These are phyloP conservation scores for Yasuhikotakia modesta DNA, from an alignment of 2,797 vertebrate species.

Conservation along the genomic window DNA sequence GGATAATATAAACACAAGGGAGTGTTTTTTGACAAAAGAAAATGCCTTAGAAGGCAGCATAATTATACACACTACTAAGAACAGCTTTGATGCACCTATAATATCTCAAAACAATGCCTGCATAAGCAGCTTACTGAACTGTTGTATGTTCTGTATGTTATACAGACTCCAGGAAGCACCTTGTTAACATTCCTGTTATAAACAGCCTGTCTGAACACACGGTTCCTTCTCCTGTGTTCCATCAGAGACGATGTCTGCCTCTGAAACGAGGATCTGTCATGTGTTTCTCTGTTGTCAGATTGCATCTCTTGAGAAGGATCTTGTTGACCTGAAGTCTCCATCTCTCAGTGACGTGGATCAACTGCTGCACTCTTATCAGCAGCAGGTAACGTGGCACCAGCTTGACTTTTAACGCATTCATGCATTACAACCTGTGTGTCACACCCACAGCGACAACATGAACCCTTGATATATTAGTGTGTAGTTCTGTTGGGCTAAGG, in stretches of 20 bases:
- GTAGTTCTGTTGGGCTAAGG: too few species aligned
- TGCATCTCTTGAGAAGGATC: conserved; percentile 84
- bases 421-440: conserved; percentile 2
- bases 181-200: conserved; percentile 27
- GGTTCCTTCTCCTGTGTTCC: not conserved
- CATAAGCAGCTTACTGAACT: conserved; percentile 5
- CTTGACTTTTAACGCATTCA: too few species aligned
- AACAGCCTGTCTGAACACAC: not conserved
- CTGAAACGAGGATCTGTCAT: not conserved
- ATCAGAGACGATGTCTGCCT: not conserved
- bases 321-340: conserved; percentile 83
- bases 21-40: not conserved
- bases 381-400: conserved; percentile 79
- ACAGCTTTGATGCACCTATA: not conserved
- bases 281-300: conserved; percentile 71
- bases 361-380: conserved; percentile 84
- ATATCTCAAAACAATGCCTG: not conserved
- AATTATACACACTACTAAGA: too few species aligned
- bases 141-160: conserved; percentile 8
- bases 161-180: conserved; percentile 8
- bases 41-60: not conserved
- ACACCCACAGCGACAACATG: not conserved
- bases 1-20: too few species aligned
- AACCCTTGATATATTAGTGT: too few species aligned
- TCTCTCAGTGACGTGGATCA: conserved; percentile 79